Conservation (phyloP, 2,888 invertebrate genomes). For the Adelphocoris suturalis region DNA sequence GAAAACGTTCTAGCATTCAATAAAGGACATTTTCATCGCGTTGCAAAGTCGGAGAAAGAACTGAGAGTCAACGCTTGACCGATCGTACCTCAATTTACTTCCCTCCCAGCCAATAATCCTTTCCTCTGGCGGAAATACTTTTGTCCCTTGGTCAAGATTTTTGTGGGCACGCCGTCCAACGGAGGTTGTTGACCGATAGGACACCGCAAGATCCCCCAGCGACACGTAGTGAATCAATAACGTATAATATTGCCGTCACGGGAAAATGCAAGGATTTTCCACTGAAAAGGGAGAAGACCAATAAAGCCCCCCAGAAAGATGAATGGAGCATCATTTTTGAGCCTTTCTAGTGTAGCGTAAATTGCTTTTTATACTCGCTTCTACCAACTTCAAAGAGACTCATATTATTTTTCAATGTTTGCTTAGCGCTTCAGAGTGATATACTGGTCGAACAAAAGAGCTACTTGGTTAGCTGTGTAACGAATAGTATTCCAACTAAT, state of each 20-base stretch:
- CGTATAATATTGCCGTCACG: background rate
- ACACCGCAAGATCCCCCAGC: background rate
- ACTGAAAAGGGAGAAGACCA: background rate
- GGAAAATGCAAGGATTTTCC: background rate
- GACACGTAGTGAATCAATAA: background rate
- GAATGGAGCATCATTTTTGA: too few species aligned
- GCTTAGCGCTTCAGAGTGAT: too few species aligned
- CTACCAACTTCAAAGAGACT: background rate
- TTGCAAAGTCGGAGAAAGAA: too few species aligned
- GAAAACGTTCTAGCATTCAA: too few species aligned
- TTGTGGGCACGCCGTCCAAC: background rate
- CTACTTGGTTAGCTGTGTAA: too few species aligned
- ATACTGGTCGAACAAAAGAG: too few species aligned
- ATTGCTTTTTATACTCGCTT: background rate
- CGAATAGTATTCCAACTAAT: too few species aligned
- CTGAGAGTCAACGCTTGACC: too few species aligned
- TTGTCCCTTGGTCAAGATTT: background rate
- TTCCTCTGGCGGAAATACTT: background rate
- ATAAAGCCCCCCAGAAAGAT: background rate
- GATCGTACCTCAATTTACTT: too few species aligned
- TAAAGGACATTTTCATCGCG: too few species aligned
- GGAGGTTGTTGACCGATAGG: background rate
- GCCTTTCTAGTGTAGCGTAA: background rate
- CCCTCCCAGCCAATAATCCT: background rate
- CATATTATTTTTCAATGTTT: background rate